Evolutionary conservation across 2,113 vertebrate genomes (phyloP).

Genomic region (Hassar affinis): DNA sequence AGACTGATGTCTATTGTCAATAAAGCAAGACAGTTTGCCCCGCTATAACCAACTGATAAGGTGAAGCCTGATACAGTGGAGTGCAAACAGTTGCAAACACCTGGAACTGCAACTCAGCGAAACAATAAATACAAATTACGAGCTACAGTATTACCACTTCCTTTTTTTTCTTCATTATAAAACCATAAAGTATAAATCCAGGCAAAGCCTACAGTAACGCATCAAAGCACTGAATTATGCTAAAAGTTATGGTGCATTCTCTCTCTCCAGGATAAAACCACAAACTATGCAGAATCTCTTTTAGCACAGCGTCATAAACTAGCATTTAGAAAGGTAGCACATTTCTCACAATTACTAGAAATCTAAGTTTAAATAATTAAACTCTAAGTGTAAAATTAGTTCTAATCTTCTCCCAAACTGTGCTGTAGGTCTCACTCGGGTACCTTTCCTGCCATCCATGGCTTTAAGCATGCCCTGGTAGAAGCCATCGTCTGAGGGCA

Average conservation of each 20-base stretch:
- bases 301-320: background rate
- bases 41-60: background rate
- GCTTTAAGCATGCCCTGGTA: conserved; percentile 77
- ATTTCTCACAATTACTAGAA: background rate
- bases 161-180: background rate
- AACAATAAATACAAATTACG: background rate
- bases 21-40: background rate
- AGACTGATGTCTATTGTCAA: background rate
- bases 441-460: conserved; percentile 78
- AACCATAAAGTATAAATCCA: background rate
- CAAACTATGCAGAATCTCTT: conserved; percentile 22
- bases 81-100: background rate
- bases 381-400: no score
- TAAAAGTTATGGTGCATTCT: background rate
- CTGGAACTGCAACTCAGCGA: background rate
- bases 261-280: conserved; percentile 31
- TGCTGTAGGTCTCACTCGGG: conserved; percentile 7
- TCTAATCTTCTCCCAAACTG: no score
- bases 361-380: background rate
- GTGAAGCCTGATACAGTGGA: background rate
- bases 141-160: background rate
- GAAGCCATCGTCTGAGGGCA: conserved; percentile 69
- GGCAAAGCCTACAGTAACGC: background rate
- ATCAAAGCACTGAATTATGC: background rate
- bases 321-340: background rate